Percentiles rank a stretch among this genome's conserved stretches.
These are phyloP conservation scores for Muscicapa striata DNA, from an alignment of 2,797 vertebrate genomes.

Conservation along the genomic window DNA sequence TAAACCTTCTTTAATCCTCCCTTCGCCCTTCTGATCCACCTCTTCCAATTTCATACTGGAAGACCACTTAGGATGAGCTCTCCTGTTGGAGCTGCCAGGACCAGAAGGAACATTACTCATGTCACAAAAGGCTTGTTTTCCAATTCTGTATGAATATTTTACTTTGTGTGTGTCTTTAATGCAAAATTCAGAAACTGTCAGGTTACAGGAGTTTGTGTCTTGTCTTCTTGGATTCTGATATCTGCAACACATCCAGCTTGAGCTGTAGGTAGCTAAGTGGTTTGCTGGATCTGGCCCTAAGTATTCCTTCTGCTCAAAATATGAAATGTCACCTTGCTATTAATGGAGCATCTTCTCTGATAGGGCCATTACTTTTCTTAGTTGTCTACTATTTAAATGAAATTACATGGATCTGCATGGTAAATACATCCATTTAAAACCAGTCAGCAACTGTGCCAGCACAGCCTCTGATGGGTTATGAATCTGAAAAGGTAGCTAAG, in stretches of 20 bases:
- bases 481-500: background rate
- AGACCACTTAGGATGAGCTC: background rate
- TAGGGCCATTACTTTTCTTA: background rate
- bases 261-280: background rate
- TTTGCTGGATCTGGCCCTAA: background rate
- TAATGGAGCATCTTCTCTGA: background rate
- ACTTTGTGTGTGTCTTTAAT: background rate
- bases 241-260: background rate
- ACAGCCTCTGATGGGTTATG: background rate
- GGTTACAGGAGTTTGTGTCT: background rate
- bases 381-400: background rate
- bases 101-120: background rate
- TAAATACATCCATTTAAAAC: background rate
- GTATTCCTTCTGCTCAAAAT: background rate
- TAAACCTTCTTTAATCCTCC: background rate
- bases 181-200: background rate
- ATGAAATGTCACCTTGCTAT: background rate
- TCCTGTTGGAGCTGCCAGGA: background rate
- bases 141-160: background rate
- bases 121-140: background rate
- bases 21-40: background rate
- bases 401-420: background rate
- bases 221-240: background rate
- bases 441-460: background rate
- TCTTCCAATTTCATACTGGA: background rate